Percentiles rank a stretch among this genome's conserved stretches.
Evolutionary conservation across 2,888 invertebrate genomes (phyloP).

Genomic region (Idaea aversata): DNA sequence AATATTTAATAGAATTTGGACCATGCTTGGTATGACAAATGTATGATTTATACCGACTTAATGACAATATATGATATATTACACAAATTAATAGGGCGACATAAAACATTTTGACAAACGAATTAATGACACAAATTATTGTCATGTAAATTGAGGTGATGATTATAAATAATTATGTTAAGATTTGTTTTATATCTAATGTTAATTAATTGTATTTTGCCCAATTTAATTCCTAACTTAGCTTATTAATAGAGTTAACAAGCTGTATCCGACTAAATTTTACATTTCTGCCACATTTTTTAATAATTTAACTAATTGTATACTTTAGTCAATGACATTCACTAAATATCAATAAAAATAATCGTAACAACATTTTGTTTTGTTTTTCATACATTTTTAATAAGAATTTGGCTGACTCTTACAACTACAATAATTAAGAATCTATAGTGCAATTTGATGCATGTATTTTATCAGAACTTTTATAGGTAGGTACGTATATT

Average conservation of each 20-base stretch:
- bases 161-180: neutral
- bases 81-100: constrained; percentile 26
- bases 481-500: neutral
- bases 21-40: constrained; percentile 31
- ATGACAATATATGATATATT: constrained; percentile 29
- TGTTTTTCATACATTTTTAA: no score
- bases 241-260: neutral
- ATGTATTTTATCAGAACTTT: neutral
- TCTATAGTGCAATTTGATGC: no score
- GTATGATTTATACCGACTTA: constrained; percentile 36
- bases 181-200: neutral
- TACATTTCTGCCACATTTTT: neutral
- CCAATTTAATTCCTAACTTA: neutral
- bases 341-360: neutral
- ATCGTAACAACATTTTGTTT: no score
- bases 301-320: neutral
- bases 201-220: neutral
- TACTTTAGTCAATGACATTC: neutral
- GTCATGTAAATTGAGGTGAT: constrained; percentile 9
- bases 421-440: no score
- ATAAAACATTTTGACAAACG: constrained; percentile 27
- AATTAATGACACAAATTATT: constrained; percentile 24
- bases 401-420: no score
- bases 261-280: neutral
- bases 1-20: constrained; percentile 29